These are phyloP conservation scores for Lymantria monacha DNA, from an alignment of 2,888 invertebrate species.

Conservation along the genomic window DNA sequence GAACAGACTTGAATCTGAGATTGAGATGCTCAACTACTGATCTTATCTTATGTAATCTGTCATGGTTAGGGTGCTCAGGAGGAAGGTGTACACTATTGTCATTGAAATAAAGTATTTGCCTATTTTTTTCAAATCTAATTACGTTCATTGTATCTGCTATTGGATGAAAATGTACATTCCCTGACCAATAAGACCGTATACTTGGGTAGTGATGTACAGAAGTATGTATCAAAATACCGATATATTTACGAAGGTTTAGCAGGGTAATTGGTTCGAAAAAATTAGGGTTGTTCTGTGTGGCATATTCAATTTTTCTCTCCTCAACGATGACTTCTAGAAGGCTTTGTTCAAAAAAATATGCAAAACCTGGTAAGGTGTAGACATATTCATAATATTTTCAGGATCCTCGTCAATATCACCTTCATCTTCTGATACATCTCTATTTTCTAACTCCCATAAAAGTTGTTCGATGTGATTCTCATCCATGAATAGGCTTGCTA, in stretches of 20 bases:
- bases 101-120: constrained; percentile 1
- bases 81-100: not conserved
- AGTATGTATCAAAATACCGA: constrained; percentile 15
- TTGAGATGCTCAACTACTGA: not conserved
- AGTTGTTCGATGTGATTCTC: not conserved
- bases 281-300: constrained; percentile 17
- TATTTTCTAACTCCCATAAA: not conserved
- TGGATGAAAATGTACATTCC: not conserved
- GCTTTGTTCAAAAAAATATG: not conserved
- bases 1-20: not conserved
- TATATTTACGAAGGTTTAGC: constrained; percentile 6
- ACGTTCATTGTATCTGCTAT: constrained; percentile 1
- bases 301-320: constrained; percentile 18
- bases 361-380: not conserved
- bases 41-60: not conserved
- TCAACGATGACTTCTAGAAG: constrained; percentile 2
- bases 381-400: not conserved
- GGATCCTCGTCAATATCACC: not conserved
- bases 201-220: constrained; percentile 29
- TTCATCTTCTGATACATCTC: not conserved
- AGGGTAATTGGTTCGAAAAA: constrained; percentile 10
- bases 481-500: not conserved
- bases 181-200: constrained; percentile 1
- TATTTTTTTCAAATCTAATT: not conserved
- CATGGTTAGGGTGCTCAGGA: not conserved